Conservation (phyloP, 2,888 invertebrate species). For the Gibbula magus region DNA sequence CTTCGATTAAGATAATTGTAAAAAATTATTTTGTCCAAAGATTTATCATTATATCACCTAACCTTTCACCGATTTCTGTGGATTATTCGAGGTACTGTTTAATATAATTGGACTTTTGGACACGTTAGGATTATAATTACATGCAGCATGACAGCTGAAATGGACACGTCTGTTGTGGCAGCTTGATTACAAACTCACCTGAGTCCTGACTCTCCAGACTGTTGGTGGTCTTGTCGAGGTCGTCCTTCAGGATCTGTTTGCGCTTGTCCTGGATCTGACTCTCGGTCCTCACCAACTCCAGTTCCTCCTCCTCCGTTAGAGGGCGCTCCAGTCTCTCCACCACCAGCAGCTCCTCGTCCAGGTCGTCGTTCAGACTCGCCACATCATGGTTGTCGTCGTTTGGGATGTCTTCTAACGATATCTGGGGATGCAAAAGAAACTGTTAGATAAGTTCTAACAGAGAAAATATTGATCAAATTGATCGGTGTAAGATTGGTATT, state of each 20-base stretch:
- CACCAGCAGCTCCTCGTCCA: conserved; percentile 37
- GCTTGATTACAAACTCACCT: conserved; percentile 27
- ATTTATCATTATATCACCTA: too few relatives aligned
- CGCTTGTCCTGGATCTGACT: neutral
- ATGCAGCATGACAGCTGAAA: too few relatives aligned
- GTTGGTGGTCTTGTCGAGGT: conserved; percentile 21
- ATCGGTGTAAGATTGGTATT: too few relatives aligned
- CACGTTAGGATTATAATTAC: too few relatives aligned
- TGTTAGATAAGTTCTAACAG: neutral
- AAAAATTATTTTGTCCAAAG: too few relatives aligned
- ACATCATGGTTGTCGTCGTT: conserved; percentile 35
- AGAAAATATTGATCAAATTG: too few relatives aligned
- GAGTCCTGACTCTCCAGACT: conserved; percentile 38
- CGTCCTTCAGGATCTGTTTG: neutral
- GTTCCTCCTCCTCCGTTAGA: conserved; percentile 3
- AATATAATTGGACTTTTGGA: too few relatives aligned
- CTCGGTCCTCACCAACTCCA: neutral
- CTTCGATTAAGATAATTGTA: too few relatives aligned
- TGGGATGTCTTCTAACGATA: conserved; percentile 44
- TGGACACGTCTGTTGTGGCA: too few relatives aligned
- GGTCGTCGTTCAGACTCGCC: conserved; percentile 30
- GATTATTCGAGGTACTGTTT: too few relatives aligned
- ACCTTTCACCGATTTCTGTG: too few relatives aligned
- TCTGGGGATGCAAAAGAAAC: conserved; percentile 19
- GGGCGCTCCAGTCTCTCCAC: conserved; percentile 28